Conservation (phyloP, 2,113 vertebrate genomes). For the Furnarius figulus region DNA sequence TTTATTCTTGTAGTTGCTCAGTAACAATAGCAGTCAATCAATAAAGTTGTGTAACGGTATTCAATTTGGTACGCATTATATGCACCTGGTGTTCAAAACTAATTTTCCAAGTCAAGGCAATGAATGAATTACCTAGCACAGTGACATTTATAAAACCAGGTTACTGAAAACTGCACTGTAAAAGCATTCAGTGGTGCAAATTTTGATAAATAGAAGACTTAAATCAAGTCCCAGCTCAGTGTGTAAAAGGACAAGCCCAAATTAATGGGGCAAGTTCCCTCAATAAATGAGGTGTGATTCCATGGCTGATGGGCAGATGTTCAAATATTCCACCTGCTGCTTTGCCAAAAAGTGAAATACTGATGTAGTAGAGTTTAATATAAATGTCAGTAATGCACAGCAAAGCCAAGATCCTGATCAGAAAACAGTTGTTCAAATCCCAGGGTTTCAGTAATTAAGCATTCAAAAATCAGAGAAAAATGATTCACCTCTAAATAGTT, state of each 20-base stretch:
- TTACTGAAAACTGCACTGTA: not conserved
- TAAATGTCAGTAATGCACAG: not conserved
- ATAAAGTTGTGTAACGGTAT: not conserved
- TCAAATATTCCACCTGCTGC: constrained; percentile 11
- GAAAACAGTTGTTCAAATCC: not conserved
- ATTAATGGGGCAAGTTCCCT: not conserved
- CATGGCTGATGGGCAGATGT: not conserved
- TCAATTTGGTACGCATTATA: not conserved
- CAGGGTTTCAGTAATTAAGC: not conserved
- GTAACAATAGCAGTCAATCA: not conserved
- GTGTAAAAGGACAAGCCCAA: not conserved
- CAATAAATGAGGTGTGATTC: constrained; percentile 43
- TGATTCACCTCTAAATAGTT: not conserved
- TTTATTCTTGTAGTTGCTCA: not conserved
- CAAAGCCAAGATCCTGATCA: not conserved
- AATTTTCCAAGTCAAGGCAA: not conserved
- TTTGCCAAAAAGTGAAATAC: constrained; percentile 4
- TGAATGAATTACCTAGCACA: not conserved
- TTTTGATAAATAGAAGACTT: not conserved
- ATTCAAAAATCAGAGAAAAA: not conserved
- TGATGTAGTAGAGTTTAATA: not conserved
- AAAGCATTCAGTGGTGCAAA: constrained; percentile 2
- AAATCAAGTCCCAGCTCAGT: not conserved
- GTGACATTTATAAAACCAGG: not conserved
- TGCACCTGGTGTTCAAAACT: not conserved